These are phyloP conservation scores for Automeris io DNA, from an alignment of 2,888 invertebrate genomes.

Conservation along the genomic window DNA sequence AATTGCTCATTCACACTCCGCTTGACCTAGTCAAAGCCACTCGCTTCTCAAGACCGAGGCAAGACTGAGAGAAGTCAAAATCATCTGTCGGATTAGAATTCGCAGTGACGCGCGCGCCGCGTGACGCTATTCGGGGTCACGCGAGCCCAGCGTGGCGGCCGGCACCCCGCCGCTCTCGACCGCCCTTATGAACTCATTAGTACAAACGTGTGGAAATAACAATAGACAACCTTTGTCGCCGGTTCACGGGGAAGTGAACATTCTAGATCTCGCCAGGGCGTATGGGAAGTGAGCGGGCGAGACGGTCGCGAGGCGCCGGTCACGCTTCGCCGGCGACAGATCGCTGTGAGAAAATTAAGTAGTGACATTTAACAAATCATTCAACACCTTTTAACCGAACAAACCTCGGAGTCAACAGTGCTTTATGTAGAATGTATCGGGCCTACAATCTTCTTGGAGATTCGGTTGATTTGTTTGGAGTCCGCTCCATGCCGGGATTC, in stretches of 20 bases:
- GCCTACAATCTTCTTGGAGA: too few species aligned
- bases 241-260: slow-evolving; percentile 61
- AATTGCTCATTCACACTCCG: slow-evolving; percentile 70
- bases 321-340: slow-evolving; percentile 21
- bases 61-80: slow-evolving; percentile 16
- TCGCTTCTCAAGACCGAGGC: slow-evolving; percentile 21
- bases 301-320: slow-evolving; percentile 39
- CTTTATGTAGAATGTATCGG: too few species aligned
- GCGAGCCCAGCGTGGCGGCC: slow-evolving; percentile 28
- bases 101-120: slow-evolving; percentile 42
- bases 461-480: too few species aligned
- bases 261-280: slow-evolving; percentile 39
- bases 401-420: too few species aligned
- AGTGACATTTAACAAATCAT: too few species aligned
- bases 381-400: too few species aligned
- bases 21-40: slow-evolving; percentile 38
- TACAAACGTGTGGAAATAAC: slow-evolving; percentile 27
- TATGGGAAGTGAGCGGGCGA: slow-evolving; percentile 58
- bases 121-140: slow-evolving; percentile 46
- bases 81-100: slow-evolving; percentile 14
- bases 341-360: slow-evolving; percentile 37
- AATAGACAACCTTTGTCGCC: slow-evolving; percentile 30
- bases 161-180: slow-evolving; percentile 2
- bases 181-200: slow-evolving; percentile 30
- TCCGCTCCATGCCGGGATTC: too few species aligned